These are phyloP conservation scores for Maniola jurtina DNA, from an alignment of 1,140 invertebrate genomes.

Conservation along the genomic window DNA sequence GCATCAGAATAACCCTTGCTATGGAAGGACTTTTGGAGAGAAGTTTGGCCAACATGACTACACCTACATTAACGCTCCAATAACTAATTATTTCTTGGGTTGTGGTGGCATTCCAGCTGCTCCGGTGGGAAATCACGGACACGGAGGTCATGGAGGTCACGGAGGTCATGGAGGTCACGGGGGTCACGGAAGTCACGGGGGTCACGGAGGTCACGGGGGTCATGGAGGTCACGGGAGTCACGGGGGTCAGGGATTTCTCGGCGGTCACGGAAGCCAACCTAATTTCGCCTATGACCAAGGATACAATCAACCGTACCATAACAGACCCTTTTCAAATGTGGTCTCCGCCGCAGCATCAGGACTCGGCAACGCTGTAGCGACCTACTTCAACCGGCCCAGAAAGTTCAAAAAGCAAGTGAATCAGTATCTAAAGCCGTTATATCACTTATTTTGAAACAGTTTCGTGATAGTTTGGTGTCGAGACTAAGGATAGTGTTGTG, in stretches of 20 bases:
- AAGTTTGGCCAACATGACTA: slow-evolving; percentile 47
- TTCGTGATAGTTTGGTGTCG: slow-evolving; percentile 4
- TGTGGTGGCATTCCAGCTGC: slow-evolving; percentile 43
- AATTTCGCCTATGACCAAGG: slow-evolving; percentile 28
- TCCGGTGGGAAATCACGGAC: slow-evolving; percentile 20
- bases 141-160: slow-evolving; percentile 21
- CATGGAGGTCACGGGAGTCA: slow-evolving; percentile 26
- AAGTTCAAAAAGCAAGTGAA: slow-evolving; percentile 57
- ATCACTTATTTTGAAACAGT: slow-evolving; percentile 50
- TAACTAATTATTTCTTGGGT: slow-evolving; percentile 63
- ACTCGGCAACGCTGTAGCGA: slow-evolving; percentile 46
- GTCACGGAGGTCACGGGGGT: neutral
- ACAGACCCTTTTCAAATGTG: slow-evolving; percentile 47
- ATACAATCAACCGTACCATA: slow-evolving; percentile 32
- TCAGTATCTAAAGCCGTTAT: slow-evolving; percentile 51
- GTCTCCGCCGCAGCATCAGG: slow-evolving; percentile 56
- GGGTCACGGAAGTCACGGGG: slow-evolving; percentile 26
- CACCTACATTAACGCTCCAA: slow-evolving; percentile 57
- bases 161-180: slow-evolving; percentile 29
- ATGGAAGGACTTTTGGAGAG: slow-evolving; percentile 43
- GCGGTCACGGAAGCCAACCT: slow-evolving; percentile 17
- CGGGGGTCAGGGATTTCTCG: slow-evolving; percentile 29
- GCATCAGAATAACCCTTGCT: slow-evolving; percentile 50
- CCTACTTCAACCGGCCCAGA: slow-evolving; percentile 52
- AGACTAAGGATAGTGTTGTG: neutral